phyloP scores from a whole-genome alignment of 2,888 invertebrate species.

The Drosophila picticornis region DNA sequence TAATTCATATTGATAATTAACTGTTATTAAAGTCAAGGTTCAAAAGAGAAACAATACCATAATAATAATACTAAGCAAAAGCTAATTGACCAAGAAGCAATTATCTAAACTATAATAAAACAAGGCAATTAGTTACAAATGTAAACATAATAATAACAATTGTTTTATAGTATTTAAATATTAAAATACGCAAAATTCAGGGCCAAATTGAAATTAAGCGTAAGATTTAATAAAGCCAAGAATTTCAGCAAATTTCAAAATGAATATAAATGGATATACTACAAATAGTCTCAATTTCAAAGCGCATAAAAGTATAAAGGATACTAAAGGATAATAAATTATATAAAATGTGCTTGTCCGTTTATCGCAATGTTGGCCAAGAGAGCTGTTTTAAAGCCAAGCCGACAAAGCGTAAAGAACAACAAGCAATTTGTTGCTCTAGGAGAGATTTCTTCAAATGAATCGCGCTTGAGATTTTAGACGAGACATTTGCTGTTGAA shows the following conservation, averaged over 20 bases:
- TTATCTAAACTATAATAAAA: not conserved
- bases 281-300: not conserved
- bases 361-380: constrained; percentile 25
- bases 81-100: not conserved
- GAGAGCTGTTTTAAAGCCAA: not conserved
- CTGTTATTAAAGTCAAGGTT: not conserved
- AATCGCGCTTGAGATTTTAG: constrained; percentile 27
- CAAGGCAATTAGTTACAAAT: not conserved
- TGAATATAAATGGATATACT: not conserved
- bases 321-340: not conserved
- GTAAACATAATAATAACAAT: not conserved
- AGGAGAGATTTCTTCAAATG: constrained; percentile 78
- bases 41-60: not conserved
- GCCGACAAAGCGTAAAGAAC: constrained; percentile 42
- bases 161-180: not conserved
- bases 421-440: constrained; percentile 50
- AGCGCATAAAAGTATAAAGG: not conserved
- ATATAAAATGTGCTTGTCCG: constrained; percentile 34
- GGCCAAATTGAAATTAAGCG: not conserved
- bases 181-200: not conserved
- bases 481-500: constrained; percentile 74
- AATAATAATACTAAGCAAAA: not conserved
- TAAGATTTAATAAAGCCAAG: not conserved
- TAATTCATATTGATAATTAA: not conserved
- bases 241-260: not conserved